These are phyloP conservation scores for Caenorhabditis auriculariae DNA, from an alignment of 2,888 invertebrate species.

Conservation along the genomic window DNA sequence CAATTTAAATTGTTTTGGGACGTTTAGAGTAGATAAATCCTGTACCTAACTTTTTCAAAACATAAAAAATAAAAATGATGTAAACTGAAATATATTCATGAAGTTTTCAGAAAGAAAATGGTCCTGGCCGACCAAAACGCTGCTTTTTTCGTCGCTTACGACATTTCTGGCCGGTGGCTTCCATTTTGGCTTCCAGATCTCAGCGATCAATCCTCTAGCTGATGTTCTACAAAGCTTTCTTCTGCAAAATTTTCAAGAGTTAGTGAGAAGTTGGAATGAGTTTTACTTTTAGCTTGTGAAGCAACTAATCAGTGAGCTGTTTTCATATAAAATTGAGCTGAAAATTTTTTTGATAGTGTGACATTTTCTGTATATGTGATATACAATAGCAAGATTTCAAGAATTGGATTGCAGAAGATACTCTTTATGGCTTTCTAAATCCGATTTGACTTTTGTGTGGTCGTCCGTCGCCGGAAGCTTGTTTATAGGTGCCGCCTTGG, in stretches of 20 bases:
- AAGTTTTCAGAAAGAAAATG: too few relatives aligned
- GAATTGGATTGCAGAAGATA: constrained; percentile 33
- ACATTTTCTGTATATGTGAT: too few relatives aligned
- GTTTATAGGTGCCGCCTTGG: constrained; percentile 52
- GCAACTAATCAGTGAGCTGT: neutral
- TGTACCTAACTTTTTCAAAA: too few relatives aligned
- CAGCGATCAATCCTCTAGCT: constrained; percentile 52
- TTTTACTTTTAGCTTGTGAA: neutral
- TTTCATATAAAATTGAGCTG: too few relatives aligned
- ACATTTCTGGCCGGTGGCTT: constrained; percentile 47
- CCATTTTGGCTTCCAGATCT: constrained; percentile 57
- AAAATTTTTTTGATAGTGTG: neutral
- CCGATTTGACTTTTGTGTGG: constrained; percentile 39
- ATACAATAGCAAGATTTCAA: too few relatives aligned
- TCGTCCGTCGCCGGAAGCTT: constrained; percentile 48
- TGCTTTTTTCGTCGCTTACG: constrained; percentile 35
- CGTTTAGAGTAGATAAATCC: too few relatives aligned
- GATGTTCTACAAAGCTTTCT: constrained; percentile 48
- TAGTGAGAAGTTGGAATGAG: constrained; percentile 19
- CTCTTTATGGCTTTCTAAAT: constrained; percentile 1
- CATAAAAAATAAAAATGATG: too few relatives aligned
- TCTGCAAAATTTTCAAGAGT: too few relatives aligned
- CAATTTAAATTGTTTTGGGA: too few relatives aligned
- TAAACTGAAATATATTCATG: too few relatives aligned
- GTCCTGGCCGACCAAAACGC: constrained; percentile 10